Conservation (phyloP, 1,140 invertebrate genomes). For the Aphaenogaster ashmeadi region DNA sequence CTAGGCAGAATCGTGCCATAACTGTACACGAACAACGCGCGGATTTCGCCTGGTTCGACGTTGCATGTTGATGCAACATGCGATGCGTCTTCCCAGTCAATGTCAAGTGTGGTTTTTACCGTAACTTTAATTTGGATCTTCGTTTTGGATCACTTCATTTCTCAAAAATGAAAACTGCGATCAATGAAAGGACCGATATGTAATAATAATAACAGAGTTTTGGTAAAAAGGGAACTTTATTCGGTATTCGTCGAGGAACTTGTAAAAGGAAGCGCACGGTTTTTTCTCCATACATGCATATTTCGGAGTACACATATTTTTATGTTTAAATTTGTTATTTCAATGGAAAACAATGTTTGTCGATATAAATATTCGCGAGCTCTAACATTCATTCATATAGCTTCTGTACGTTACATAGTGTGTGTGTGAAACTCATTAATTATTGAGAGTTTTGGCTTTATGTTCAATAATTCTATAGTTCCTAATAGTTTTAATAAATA, state of each 20-base stretch:
- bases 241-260: neutral
- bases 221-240: neutral
- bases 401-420: neutral
- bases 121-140: neutral
- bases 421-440: too few relatives aligned
- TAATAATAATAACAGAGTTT: neutral
- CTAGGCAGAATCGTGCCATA: constrained; percentile 57
- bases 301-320: neutral
- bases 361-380: neutral
- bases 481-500: too few relatives aligned
- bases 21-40: constrained; percentile 59
- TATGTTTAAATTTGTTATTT: constrained; percentile 15
- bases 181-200: neutral
- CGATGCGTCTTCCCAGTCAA: constrained; percentile 18
- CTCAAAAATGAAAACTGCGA: neutral
- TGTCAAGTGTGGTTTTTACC: neutral
- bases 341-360: constrained; percentile 1
- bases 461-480: too few relatives aligned
- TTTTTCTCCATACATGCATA: neutral
- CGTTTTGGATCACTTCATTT: neutral
- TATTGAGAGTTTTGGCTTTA: too few relatives aligned
- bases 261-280: neutral
- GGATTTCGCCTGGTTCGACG: constrained; percentile 45
- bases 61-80: constrained; percentile 24
- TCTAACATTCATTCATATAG: neutral